Evolutionary conservation across 2,113 vertebrate genomes (phyloP), one percentile per base, ranked within the genome.

Genomic region (Oncorhynchus kisutch): DNA sequence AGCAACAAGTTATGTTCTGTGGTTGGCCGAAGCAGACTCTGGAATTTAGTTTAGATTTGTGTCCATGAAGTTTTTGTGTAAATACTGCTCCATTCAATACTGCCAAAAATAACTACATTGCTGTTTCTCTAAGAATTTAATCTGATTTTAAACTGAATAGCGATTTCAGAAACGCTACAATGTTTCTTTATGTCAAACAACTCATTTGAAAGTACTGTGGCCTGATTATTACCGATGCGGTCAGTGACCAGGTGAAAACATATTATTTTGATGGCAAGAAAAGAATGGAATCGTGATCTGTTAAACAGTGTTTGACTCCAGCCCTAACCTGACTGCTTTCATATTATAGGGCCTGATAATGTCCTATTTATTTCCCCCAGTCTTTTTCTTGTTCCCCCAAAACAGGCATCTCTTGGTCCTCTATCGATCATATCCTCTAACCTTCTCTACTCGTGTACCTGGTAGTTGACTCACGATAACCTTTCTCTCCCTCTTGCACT

Each of bases 401-500:
- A 84, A 76, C 82, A 74, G 86, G 74, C 69, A 39, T 81, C 84
- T 85, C 39, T 45, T 11, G 39, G 39, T 12, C 39, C 39, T 45
- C 39, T 45, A 45, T 45, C 9, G 8, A 45, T 45, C 39, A 9
- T 39, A 9, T 39, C 39, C 39, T 39, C 0, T 45, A 45, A 45
- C 39, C 39, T 45, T 45, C 39, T 45, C 39, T 45, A 11, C 39
- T 45, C 39, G 9, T 45, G 39, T 45, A 45, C 39, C 82, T 96
- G 94, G 91, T 95, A 93, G 94, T 95, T 96, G 93, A 95, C 96
- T 95, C 96, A 93, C 95, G 95, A 97, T 99, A 99, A 99, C 96
- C 95, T 97, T 96, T 96, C 96, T 96, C 96, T 96, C 94, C 95
- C 96, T 96, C 84, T 45, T 45, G 39, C 39, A 45, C 39, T 45